Base-by-base conservation (phyloP, 2,113 vertebrate species). In the Actenoides lindsayi region DNA sequence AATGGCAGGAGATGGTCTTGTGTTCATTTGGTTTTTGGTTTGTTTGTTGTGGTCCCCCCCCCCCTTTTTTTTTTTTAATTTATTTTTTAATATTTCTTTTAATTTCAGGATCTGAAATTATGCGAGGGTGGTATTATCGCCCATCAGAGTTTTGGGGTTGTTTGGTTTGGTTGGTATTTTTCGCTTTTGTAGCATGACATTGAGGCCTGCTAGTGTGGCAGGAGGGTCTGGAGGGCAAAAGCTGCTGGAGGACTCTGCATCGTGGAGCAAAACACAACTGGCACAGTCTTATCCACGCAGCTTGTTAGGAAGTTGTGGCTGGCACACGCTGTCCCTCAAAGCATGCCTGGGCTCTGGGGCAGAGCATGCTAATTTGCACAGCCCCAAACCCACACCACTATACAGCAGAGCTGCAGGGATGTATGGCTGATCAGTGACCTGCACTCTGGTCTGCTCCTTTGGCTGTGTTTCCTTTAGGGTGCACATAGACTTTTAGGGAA, bases 21-120 rank as follows among this genome's bases (percentile, higher is more conserved):
- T 42, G 42, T 42, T 23, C 21, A 4, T 48, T 48, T 48, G 18
- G 18, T 21, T 48, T 48, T 48, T 41, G 41, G 41, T 48, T 48
- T 20, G 4, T 17, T 46, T 37, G 13, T 37, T 37, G 37, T 37
- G 37, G 37, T 35, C 39, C 39, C 39, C 39, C 39, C 39, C 39
- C 39, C 39, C 39, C 39, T 41, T 41, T 41, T 25, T 59, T 37
- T 37, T 56, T 5, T 56, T 31, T 56, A 10, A 14, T 35, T 62
- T 15, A 37, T 68, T 76, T 37, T 23, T 12, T 16, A 83, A n/a
- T 69, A 11, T 6, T 62, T 13, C 64, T 90, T 54, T 90, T 76
- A 20, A 89, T 92, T 96, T 97, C 73, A 84, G 69, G 89, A 9
- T 30, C 25, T 89, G 80, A 70, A 78, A 21, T 78, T n/a, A 39